phyloP scores from a whole-genome alignment of 2,113 vertebrate species.

The Anhinga rufa region DNA sequence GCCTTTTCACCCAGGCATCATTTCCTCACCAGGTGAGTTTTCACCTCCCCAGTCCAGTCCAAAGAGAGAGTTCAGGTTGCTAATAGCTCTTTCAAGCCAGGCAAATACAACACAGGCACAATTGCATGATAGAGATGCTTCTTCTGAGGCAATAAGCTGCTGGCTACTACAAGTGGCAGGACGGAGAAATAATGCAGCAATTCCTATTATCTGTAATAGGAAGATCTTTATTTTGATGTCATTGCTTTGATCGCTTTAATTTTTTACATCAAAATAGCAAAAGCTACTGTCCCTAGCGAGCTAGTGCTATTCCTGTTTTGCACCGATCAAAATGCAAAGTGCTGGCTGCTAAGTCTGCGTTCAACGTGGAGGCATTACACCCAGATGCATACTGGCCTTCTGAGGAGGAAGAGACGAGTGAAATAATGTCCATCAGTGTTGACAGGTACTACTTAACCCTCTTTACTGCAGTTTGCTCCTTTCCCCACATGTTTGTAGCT shows the following conservation, averaged over 20 bases:
- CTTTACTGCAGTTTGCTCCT: not conserved
- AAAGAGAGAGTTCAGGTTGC: not conserved
- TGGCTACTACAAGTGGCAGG: not conserved
- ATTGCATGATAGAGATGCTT: not conserved
- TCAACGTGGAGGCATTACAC: not conserved
- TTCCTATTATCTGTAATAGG: not conserved
- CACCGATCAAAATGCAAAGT: not conserved
- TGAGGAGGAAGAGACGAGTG: not conserved
- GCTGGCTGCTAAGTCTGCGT: not conserved
- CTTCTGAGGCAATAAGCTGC: not conserved
- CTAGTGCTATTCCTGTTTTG: fast-evolving
- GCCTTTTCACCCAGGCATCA: not conserved
- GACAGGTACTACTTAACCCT: not conserved
- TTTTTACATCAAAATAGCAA: not conserved
- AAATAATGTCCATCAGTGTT: not conserved
- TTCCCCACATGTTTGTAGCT: not conserved
- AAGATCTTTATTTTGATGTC: not conserved
- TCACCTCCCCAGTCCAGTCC: not conserved
- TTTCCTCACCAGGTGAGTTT: not conserved
- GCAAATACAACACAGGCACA: not conserved
- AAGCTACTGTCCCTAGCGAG: not conserved
- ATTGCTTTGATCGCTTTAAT: not conserved
- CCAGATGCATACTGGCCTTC: not conserved
- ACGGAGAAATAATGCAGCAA: not conserved
- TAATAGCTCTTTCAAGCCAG: fast-evolving